These are phyloP conservation scores for Habropoda laboriosa DNA, from an alignment of 1,140 invertebrate genomes.

Conservation along the genomic window DNA sequence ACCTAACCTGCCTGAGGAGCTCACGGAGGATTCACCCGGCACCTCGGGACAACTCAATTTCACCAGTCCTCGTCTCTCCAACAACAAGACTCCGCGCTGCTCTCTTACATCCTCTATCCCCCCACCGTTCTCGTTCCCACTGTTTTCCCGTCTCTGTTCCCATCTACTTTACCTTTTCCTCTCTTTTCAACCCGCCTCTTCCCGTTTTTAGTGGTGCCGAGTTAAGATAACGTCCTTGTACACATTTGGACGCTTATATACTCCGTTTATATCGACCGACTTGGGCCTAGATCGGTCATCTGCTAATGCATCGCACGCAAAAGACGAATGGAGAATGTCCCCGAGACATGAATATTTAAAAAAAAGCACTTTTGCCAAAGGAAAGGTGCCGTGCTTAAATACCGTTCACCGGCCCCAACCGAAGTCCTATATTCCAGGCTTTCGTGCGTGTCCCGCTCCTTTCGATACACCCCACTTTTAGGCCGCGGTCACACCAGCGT, in stretches of 20 bases:
- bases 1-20: conserved; percentile 72
- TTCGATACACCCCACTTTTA: too few species aligned
- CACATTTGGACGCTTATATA: conserved; percentile 67
- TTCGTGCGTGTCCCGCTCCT: conserved; percentile 7
- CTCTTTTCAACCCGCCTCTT: conserved; percentile 37
- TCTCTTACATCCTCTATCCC: background rate
- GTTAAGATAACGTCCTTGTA: conserved; percentile 74
- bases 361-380: conserved; percentile 60
- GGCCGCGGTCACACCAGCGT: too few species aligned
- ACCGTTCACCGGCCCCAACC: conserved; percentile 21
- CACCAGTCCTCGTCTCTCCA: conserved; percentile 37
- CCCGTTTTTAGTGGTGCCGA: conserved; percentile 64
- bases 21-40: conserved; percentile 64
- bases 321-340: conserved; percentile 54
- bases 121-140: background rate
- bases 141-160: conserved; percentile 11
- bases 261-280: conserved; percentile 61
- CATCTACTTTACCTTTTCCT: conserved; percentile 16
- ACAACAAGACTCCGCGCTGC: background rate
- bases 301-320: conserved; percentile 69
- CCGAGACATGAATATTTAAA: conserved; percentile 69
- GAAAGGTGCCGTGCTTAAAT: conserved; percentile 60
- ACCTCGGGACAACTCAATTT: conserved; percentile 72
- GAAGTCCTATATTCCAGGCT: conserved; percentile 47
- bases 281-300: conserved; percentile 68